phyloP scores from a whole-genome alignment of 2,888 invertebrate species.

The Rhamnusium bicolor region DNA sequence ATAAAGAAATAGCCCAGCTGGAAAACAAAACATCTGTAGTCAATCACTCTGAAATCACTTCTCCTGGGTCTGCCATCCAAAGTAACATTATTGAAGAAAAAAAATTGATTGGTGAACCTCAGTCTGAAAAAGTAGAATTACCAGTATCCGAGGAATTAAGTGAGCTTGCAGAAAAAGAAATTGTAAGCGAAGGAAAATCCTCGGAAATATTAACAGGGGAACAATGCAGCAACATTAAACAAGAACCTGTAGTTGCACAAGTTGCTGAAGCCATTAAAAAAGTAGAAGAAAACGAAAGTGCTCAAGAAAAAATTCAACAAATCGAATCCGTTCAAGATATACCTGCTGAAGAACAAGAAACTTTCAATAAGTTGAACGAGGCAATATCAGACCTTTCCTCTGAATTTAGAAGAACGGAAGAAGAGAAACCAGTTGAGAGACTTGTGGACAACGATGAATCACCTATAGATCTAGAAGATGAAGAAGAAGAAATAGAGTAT shows the following conservation, averaged over 20 bases:
- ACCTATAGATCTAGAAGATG: neutral
- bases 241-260: neutral
- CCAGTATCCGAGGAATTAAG: neutral
- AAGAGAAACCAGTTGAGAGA: too few species aligned
- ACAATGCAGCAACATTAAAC: neutral
- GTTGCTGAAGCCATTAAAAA: neutral
- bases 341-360: conserved; percentile 27
- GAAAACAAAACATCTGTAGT: neutral
- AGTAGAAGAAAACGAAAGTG: neutral
- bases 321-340: neutral
- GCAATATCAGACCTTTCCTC: conserved; percentile 28
- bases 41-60: neutral
- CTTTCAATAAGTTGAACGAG: conserved; percentile 33
- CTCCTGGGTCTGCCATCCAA: neutral
- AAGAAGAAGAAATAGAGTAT: conserved; percentile 16
- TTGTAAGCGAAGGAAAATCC: neutral
- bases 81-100: neutral
- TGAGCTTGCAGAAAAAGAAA: neutral
- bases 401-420: neutral
- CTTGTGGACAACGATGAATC: neutral
- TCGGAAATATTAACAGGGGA: too few species aligned
- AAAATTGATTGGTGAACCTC: neutral
- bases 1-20: neutral
- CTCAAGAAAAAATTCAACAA: conserved; percentile 21
- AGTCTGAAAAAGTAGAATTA: neutral